These are phyloP conservation scores for Crambe crambe DNA, from an alignment of 37 sponge, comb jelly and placozoan genomes.

Conservation along the genomic window DNA sequence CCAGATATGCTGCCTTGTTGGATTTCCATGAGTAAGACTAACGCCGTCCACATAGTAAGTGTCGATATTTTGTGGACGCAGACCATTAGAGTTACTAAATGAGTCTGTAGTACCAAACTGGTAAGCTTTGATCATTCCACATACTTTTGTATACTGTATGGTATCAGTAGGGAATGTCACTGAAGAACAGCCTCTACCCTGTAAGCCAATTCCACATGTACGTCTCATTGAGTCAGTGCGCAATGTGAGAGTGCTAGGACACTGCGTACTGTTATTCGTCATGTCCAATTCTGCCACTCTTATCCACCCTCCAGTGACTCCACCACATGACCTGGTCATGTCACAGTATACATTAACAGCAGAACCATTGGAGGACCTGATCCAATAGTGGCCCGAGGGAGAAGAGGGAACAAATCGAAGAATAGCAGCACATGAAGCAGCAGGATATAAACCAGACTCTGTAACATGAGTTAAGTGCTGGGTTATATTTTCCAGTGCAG, in stretches of 20 bases:
- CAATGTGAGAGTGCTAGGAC: not conserved
- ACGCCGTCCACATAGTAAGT: slow-evolving; percentile 34
- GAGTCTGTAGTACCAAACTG: slow-evolving; percentile 28
- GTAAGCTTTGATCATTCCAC: slow-evolving; percentile 41
- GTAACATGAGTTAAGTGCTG: no score
- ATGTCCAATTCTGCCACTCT: slow-evolving; percentile 8
- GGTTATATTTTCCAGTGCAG: no score
- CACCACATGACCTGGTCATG: no score
- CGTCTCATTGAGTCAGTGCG: not conserved
- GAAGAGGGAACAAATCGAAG: not conserved
- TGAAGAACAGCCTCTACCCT: slow-evolving; percentile 10
- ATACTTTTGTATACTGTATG: slow-evolving; percentile 21
- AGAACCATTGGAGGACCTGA: not conserved
- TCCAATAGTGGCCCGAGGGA: not conserved
- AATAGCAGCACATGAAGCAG: no score
- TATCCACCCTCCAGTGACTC: no score
- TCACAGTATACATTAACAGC: not conserved
- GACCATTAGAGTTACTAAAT: not conserved
- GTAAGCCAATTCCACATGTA: not conserved
- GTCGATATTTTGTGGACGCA: not conserved
- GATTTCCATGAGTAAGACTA: no score
- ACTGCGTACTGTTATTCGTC: not conserved
- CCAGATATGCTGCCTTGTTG: slow-evolving; percentile 49
- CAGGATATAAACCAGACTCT: no score
- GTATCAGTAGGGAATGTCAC: not conserved